Base-by-base conservation (phyloP, 2,797 vertebrate genomes). In the Cuniculus paca region DNA sequence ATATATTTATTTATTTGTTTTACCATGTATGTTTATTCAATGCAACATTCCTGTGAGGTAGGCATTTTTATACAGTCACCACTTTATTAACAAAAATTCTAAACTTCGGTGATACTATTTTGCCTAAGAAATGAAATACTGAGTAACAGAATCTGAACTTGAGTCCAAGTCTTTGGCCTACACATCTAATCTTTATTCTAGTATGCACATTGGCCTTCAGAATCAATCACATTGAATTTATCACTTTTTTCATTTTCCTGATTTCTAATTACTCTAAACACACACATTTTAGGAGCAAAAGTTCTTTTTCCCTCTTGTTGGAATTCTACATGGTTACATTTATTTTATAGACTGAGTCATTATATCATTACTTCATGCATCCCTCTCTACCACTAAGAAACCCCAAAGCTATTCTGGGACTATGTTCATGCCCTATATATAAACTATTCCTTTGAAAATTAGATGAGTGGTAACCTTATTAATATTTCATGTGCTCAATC, bases 401-500 rank as follows among this genome's bases (percentile, higher is more conserved):
- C 80, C 80, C 86, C 91, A 50, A 50, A 50, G 82, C 61, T 95
- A 80, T 96, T 95, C 65, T 78, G 60, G 56, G 91, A 84, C 36
- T 91, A 42, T 90, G 58, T 63, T 91, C 42, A 12, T 96, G 79
- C 34, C 88, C 92, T 95, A 89, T 92, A 91, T 93, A 96, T 87
- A 95, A 95, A 86, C 50, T 79, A 87, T 84, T 89, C 52, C 81
- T 97, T 97, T 96, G 91, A 93, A 97, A 97, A 96, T 93, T 96
- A 95, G 77, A 96, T 96, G 91, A 97, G 82, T 88, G 36, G 80
- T 93, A 97, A 79, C 92, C 87, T 96, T 94, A 96, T 98, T 96
- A 95, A 97, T 97, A 97, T 96, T 97, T 96, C 87, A 97, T 97
- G 65, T 52, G 65, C 81, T 94, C 78, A 80, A 88, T 96, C 81